Evolutionary conservation across 2,113 vertebrate species (phyloP).

Genomic region (Gymnarchus niloticus): DNA sequence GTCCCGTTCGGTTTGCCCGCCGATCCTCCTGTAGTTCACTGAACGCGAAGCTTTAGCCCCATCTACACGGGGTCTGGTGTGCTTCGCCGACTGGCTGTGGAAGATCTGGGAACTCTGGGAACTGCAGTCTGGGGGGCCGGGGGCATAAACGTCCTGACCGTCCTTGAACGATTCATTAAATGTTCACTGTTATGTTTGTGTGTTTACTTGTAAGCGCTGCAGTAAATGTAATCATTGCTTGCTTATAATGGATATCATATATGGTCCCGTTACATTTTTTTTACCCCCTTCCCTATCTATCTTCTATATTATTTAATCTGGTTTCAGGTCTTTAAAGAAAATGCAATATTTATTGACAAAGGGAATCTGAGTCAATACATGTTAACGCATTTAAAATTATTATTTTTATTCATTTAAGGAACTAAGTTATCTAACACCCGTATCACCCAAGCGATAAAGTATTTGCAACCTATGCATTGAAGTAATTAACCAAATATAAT

Average conservation of each 20-base stretch:
- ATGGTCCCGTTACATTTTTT: background rate
- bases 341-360: background rate
- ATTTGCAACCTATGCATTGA: background rate
- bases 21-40: constrained; percentile 12
- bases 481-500: background rate
- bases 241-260: background rate
- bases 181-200: background rate
- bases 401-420: background rate
- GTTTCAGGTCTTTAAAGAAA: background rate
- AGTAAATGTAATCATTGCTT: background rate
- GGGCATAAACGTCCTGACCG: background rate
- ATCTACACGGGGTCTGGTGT: background rate
- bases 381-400: background rate
- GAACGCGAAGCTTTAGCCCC: constrained; percentile 15
- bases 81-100: background rate
- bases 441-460: background rate
- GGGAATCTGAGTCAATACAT: background rate
- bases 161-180: background rate
- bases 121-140: background rate
- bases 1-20: constrained; percentile 27
- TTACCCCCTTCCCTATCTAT: background rate
- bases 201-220: background rate
- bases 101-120: background rate
- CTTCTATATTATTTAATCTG: background rate
- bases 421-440: background rate